phyloP scores from a whole-genome alignment of 2,113 vertebrate species.

The Mesitornis unicolor region DNA sequence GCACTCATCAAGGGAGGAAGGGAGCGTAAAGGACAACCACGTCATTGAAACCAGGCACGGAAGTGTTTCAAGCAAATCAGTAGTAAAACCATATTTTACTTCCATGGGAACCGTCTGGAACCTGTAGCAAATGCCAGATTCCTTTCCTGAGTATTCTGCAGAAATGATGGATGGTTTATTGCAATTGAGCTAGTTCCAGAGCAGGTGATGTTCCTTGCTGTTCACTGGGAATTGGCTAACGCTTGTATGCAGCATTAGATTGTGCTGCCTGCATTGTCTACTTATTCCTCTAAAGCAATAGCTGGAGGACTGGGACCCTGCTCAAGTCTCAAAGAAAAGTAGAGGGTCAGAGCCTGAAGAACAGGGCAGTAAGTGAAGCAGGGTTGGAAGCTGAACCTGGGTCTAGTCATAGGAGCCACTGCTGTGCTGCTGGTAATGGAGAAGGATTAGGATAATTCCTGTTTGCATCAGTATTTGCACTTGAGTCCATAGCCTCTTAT shows the following conservation, averaged over 20 bases:
- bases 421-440: neutral
- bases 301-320: neutral
- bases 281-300: neutral
- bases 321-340: neutral
- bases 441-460: neutral
- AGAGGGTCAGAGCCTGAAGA: neutral
- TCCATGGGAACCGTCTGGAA: neutral
- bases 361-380: neutral
- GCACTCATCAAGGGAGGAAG: neutral
- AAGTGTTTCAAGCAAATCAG: neutral
- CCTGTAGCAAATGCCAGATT: neutral
- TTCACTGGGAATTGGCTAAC: neutral
- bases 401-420: neutral
- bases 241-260: neutral
- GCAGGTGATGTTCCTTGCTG: neutral
- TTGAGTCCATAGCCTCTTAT: neutral
- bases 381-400: neutral
- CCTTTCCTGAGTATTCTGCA: neutral
- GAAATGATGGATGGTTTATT: neutral
- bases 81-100: neutral
- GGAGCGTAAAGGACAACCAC: neutral
- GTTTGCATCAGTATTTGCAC: neutral
- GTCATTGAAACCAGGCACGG: neutral
- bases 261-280: neutral
- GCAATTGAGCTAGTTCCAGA: neutral